Evolutionary conservation across 2,797 vertebrate species (phyloP).

Genomic region (Heterohyrax brucei): DNA sequence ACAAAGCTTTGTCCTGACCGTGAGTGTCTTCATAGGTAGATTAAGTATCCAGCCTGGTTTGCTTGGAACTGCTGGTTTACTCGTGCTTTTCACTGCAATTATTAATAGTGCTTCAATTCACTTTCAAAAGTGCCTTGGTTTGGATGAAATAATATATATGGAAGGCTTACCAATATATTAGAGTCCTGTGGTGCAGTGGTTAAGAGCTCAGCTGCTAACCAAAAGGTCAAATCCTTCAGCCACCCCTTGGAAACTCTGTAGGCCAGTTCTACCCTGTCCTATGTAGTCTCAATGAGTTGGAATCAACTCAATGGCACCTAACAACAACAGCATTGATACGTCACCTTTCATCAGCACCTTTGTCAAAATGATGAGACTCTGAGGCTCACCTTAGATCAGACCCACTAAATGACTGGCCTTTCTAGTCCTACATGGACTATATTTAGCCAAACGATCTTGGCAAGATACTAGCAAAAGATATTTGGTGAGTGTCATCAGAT

Average conservation of each 20-base stretch:
- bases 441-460: not conserved
- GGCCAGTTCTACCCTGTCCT: too few species aligned
- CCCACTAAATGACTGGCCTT: not conserved
- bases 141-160: not conserved
- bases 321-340: too few species aligned
- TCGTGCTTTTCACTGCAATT: not conserved
- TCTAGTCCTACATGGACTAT: not conserved
- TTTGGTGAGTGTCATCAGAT: accelerated
- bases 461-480: not conserved
- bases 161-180: too few species aligned
- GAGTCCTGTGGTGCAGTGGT: too few species aligned
- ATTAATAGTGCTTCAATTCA: not conserved
- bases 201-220: too few species aligned
- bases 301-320: too few species aligned
- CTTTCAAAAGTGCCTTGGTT: not conserved
- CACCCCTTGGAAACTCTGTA: too few species aligned
- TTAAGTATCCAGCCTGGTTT: accelerated
- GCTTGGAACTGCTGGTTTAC: not conserved
- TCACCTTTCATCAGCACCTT: not conserved
- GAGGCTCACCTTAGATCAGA: not conserved
- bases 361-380: not conserved
- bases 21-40: not conserved
- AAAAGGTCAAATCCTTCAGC: too few species aligned
- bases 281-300: too few species aligned
- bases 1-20: not conserved